Conservation (phyloP, 2,113 vertebrate species). For the Polypterus bichir region DNA sequence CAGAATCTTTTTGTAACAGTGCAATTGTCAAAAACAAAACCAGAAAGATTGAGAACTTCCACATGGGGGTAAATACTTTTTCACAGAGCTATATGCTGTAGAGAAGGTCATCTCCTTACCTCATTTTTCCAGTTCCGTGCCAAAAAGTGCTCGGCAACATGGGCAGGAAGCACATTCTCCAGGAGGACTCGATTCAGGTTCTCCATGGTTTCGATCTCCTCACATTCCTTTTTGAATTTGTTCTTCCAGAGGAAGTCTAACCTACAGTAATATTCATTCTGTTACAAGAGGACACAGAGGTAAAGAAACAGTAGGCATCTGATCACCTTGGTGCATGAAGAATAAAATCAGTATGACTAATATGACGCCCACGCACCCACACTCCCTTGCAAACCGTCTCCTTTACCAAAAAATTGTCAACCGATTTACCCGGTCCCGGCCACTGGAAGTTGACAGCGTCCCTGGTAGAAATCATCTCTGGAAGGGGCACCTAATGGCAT, state of each 20-base stretch:
- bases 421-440: too few species aligned
- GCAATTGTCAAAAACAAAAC: too few species aligned
- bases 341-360: slow-evolving; percentile 24
- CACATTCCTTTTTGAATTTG: slow-evolving; percentile 98
- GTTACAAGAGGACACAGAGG: slow-evolving; percentile 99
- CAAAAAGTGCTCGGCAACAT: slow-evolving; percentile 94
- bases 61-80: too few species aligned
- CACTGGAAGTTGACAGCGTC: too few species aligned
- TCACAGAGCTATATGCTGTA: too few species aligned
- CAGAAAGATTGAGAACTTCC: too few species aligned
- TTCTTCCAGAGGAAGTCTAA: slow-evolving; percentile 99
- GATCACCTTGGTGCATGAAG: slow-evolving; percentile 46
- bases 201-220: slow-evolving; percentile 98
- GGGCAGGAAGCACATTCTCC: slow-evolving; percentile 91
- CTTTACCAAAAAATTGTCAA: too few species aligned
- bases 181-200: slow-evolving; percentile 89
- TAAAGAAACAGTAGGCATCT: slow-evolving; percentile 85
- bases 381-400: not conserved
- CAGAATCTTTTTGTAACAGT: too few species aligned
- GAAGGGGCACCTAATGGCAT: too few species aligned
- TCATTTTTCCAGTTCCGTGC: slow-evolving; percentile 94
- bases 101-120: slow-evolving; percentile 42
- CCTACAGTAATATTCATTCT: slow-evolving; percentile 99
- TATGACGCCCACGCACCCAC: slow-evolving; percentile 1
- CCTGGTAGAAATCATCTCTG: too few species aligned